Evolutionary conservation across 2,888 invertebrate genomes (phyloP), one percentile per base, ranked within the genome.

Genomic region (Drosophila meridionalis): DNA sequence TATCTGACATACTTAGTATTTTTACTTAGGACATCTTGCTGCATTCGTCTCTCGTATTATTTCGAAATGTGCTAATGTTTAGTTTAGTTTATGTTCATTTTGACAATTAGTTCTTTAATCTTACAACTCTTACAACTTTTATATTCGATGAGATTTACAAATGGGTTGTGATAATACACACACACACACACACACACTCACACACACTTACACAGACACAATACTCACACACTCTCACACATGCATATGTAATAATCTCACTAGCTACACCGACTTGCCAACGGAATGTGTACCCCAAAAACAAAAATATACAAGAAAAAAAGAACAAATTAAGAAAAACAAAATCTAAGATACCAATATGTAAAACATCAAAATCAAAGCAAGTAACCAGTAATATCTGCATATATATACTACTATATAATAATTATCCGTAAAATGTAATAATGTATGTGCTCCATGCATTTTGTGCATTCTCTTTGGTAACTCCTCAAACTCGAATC

Each of bases 281-380:
- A 66, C 57, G 73, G 83, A 83, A 86, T 82, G 82, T 85, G 75
- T 73, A 73, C 58, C 61, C 50, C 43, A 40, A 58, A 80, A 40
- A 28, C 5, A 42, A 34, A 47, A 34, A 12, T 12, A 20, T 32
- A 47, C 34, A 28, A 40, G 7, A 59, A 45, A 43, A 14, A 34
- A 14, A 40, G 12, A n/a, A 40, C 14, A n/a, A n/a, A 42, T 1
- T 28, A 34, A 14, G 8, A 30, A 63, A 52, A 50, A 58, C 14
- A 40, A 67, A 55, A 11, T 28, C 45, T 45, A 58, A 45, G 34
- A 45, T 69, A 80, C 66, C 68, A 42, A 50, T 67, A 83, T 79
- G 81, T 85, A 85, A 87, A 83, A 82, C 83, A 83, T 69, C 64
- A 63, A 78, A 87, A 84, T 87, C 83, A 87, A 84, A 84, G 82